Evolutionary conservation across 2,113 vertebrate genomes (phyloP).

Genomic region (Mellivora capensis): DNA sequence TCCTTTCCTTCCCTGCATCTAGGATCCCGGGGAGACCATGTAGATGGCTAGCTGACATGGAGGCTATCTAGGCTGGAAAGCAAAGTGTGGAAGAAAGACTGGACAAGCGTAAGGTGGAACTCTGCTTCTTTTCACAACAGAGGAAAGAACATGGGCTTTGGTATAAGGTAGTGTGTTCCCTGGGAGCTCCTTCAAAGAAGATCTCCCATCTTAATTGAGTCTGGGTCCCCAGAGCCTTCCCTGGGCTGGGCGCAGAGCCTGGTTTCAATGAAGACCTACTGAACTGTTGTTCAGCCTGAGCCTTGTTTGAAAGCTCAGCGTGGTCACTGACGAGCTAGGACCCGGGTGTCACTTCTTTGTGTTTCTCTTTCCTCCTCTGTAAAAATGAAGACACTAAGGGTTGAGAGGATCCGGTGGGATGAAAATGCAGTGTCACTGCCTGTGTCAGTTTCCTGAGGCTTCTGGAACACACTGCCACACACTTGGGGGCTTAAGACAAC

Average conservation of each 20-base stretch:
- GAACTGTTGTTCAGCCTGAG: not conserved
- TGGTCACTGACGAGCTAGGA: not conserved
- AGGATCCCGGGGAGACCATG: not conserved
- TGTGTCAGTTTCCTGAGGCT: not conserved
- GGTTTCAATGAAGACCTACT: not conserved
- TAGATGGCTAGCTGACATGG: not conserved
- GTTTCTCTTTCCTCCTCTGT: not conserved
- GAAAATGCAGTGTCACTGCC: rapidly evolving
- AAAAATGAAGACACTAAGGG: not conserved
- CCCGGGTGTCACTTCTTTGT: not conserved
- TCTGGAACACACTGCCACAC: not conserved
- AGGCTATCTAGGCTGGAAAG: not conserved
- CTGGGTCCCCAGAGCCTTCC: not conserved
- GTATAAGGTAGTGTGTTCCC: not conserved
- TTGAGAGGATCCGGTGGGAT: not conserved
- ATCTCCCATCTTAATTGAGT: not conserved
- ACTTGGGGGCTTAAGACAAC: not conserved
- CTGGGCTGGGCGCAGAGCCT: not conserved
- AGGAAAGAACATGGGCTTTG: not conserved
- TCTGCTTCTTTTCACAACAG: not conserved
- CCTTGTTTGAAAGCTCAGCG: not conserved
- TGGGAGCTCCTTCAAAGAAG: not conserved
- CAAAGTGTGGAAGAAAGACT: not conserved
- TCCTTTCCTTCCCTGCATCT: too few species aligned
- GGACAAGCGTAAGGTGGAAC: rapidly evolving